These are phyloP conservation scores for Styela plicata DNA, from an alignment of 23 tunicate species.

Conservation along the genomic window DNA sequence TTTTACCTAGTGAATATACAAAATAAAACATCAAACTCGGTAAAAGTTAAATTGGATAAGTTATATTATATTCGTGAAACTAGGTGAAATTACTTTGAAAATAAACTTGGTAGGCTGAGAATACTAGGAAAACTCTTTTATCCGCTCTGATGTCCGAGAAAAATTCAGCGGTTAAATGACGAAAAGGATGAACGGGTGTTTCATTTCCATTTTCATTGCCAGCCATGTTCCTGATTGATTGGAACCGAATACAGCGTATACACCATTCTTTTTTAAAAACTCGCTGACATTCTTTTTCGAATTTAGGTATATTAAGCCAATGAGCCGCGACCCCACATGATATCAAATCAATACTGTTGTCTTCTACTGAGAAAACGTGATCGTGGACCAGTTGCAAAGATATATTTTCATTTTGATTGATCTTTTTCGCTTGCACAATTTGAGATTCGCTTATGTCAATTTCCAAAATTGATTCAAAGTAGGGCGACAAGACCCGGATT, in stretches of 20 bases:
- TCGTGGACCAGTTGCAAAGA: constrained; percentile 1
- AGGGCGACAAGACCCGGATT: not conserved
- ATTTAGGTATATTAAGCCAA: not conserved
- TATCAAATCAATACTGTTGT: not conserved
- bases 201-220: too few relatives aligned
- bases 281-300: constrained; percentile 5
- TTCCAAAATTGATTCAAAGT: not conserved
- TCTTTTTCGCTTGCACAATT: not conserved
- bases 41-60: too few relatives aligned
- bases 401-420: not conserved
- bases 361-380: not conserved
- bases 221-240: too few relatives aligned
- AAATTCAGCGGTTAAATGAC: too few relatives aligned
- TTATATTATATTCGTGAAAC: too few relatives aligned
- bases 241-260: not conserved
- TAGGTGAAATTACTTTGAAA: too few relatives aligned
- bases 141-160: too few relatives aligned
- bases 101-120: too few relatives aligned
- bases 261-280: not conserved
- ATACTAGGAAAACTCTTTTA: too few relatives aligned
- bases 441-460: constrained; percentile 18
- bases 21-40: too few relatives aligned
- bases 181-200: too few relatives aligned
- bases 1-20: too few relatives aligned
- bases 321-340: not conserved